Base-by-base conservation (phyloP, 2,113 vertebrate species). In the Equus quagga region DNA sequence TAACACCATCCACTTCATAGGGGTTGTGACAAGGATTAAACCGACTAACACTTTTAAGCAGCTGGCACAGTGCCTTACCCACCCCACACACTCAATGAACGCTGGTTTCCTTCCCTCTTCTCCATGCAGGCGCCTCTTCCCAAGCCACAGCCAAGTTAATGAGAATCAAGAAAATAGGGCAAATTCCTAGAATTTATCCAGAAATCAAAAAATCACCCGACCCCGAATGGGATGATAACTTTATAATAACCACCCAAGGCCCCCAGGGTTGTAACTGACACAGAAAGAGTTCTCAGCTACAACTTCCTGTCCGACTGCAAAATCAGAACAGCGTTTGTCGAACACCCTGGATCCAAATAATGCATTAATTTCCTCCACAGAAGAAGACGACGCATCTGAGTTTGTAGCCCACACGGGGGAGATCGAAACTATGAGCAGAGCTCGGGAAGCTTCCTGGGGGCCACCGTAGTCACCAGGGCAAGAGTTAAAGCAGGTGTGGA, bases 361-460 rank as follows among this genome's bases (percentile, higher is more conserved):
- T 1, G 23, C 15, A 14, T 21, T 31, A 6, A 70, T 78, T 88
- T 81, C 90, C 51, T 12, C 70, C 78, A 14, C 36, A 24, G 56
- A 64, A 79, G 65, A 65, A 80, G 64, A n/a, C n/a, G 6, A 26
- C 10, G 49, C 67, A 14, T 24, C 82, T 86, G 3, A 24, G 89
- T 10, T 8, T 80, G 54, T 4, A 41, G 2, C 31, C 41, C 6
- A 4, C 0, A 0, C 0, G 1, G 64, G 41, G 72, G 41, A 72
- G 8, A 70, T 1, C 0, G 3, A 31, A n/a, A 7, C 54, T 1
- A 46, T 2, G 0, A 41, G 41, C 5, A 0, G 33, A 21, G 54
- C 23, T 8, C 12, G 0, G 46, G 54, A 54, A 15, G 23, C 36
- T 21, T 44, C n/a, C 5, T 0, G 5, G 17, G 44, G 24, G 36